Conservation (phyloP, 2,888 invertebrate genomes). For the Drosophila koepferae region DNA sequence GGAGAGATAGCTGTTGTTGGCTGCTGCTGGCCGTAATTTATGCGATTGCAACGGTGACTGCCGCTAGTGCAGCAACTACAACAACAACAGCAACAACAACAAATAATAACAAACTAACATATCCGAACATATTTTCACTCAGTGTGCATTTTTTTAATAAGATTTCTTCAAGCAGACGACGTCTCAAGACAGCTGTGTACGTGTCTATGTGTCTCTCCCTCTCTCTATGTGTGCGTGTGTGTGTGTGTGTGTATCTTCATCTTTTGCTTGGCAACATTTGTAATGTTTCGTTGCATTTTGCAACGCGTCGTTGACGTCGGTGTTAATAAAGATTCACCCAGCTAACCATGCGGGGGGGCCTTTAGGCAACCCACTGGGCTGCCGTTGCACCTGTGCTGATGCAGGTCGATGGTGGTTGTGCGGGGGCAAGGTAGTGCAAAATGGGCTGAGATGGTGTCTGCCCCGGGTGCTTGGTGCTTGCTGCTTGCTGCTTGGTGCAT, state of each 20-base stretch:
- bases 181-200: slow-evolving; percentile 70
- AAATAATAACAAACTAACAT: slow-evolving; percentile 57
- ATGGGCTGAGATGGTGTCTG: slow-evolving; percentile 41
- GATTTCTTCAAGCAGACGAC: slow-evolving; percentile 77
- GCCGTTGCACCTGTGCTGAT: slow-evolving; percentile 49
- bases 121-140: slow-evolving; percentile 68
- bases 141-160: slow-evolving; percentile 70
- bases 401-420: not conserved
- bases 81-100: slow-evolving; percentile 38
- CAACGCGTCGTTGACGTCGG: slow-evolving; percentile 76
- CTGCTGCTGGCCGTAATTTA: slow-evolving; percentile 72
- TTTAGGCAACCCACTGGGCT: slow-evolving; percentile 57
- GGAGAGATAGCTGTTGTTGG: slow-evolving; percentile 15
- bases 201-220: slow-evolving; percentile 14
- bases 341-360: slow-evolving; percentile 34
- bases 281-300: slow-evolving; percentile 77
- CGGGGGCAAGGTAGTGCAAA: not conserved
- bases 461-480: not conserved
- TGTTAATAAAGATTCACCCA: slow-evolving; percentile 76
- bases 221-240: slow-evolving; percentile 15
- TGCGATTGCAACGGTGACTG: slow-evolving; percentile 81
- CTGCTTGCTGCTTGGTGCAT: not conserved
- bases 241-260: slow-evolving; percentile 27
- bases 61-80: slow-evolving; percentile 61
- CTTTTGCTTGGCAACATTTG: slow-evolving; percentile 71